phyloP scores from a whole-genome alignment of 2,797 vertebrate genomes.

The Champsocephalus gunnari region DNA sequence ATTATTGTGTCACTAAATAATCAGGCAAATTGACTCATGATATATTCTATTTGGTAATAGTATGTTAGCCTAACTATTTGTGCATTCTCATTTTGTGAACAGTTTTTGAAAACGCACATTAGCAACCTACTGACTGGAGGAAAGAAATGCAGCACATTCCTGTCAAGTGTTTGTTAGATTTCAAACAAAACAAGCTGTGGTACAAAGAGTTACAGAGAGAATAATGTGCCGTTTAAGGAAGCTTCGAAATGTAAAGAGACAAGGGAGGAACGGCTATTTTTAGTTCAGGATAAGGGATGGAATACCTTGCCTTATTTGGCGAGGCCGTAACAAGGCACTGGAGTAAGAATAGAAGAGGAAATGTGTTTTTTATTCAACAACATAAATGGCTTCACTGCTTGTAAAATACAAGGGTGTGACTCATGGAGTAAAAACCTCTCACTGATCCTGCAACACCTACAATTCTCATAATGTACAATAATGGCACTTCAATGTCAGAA shows the following conservation, averaged over 20 bases:
- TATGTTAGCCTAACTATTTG: not conserved
- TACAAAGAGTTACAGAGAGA: conserved; percentile 48
- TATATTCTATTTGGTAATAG: not conserved
- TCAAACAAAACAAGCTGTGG: conserved; percentile 46
- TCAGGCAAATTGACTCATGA: not conserved
- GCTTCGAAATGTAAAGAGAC: conserved; percentile 78
- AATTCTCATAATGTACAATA: conserved; percentile 5
- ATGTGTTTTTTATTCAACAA: conserved; percentile 66
- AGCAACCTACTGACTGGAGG: conserved; percentile 7
- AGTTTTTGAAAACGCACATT: not conserved
- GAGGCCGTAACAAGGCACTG: conserved; percentile 71
- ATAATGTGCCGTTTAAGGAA: conserved; percentile 68
- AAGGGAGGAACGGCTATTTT: conserved; percentile 81
- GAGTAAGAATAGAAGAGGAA: conserved; percentile 71
- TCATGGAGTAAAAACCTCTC: conserved; percentile 16
- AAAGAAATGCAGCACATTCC: conserved; percentile 14
- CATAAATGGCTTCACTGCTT: conserved; percentile 48
- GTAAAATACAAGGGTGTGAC: conserved; percentile 28
- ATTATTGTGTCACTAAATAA: not conserved
- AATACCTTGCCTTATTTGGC: conserved; percentile 89
- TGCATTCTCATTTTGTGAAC: not conserved
- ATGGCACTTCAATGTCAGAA: conserved; percentile 21
- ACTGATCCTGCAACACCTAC: conserved; percentile 6
- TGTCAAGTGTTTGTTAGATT: conserved; percentile 44
- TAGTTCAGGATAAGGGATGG: conserved; percentile 72